Evolutionary conservation across 2,888 invertebrate species (phyloP).

Genomic region (Himalopsyche tibetana): DNA sequence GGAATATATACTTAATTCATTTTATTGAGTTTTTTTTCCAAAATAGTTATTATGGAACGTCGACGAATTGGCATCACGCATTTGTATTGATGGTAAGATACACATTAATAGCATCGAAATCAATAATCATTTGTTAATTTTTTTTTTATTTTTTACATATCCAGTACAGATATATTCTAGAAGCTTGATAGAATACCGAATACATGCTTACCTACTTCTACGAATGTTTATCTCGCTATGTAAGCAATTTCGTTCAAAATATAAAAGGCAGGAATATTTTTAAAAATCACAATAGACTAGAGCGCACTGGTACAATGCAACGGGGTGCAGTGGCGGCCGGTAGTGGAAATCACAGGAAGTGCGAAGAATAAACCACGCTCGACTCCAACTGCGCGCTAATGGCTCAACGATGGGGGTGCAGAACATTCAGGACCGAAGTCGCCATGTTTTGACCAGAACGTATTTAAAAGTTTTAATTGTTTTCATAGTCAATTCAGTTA

Average conservation of each 20-base stretch:
- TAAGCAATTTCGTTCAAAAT: slow-evolving; percentile 3
- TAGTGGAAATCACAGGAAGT: slow-evolving; percentile 55
- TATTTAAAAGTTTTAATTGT: not conserved
- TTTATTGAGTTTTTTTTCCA: too few species aligned
- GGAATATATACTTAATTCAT: too few species aligned
- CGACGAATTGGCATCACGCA: too few species aligned
- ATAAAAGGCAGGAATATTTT: slow-evolving; percentile 37
- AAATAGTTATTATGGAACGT: too few species aligned
- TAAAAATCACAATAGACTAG: slow-evolving; percentile 32
- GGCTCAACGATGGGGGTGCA: slow-evolving; percentile 41
- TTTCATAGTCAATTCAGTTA: too few species aligned
- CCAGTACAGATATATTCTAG: too few species aligned
- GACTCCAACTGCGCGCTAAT: slow-evolving; percentile 56
- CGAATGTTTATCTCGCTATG: not conserved
- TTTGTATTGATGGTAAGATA: too few species aligned
- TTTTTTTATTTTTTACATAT: too few species aligned
- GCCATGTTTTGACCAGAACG: not conserved
- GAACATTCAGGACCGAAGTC: not conserved
- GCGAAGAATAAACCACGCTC: slow-evolving; percentile 55
- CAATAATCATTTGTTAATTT: too few species aligned
- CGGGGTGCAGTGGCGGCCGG: slow-evolving; percentile 48
- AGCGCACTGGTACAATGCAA: slow-evolving; percentile 8
- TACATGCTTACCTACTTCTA: too few species aligned
- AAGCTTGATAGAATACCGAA: too few species aligned
- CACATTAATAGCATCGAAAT: too few species aligned